Evolutionary conservation across 2,797 vertebrate genomes (phyloP), one percentile per base, ranked within the genome.

Genomic region (Poecilia wingei): DNA sequence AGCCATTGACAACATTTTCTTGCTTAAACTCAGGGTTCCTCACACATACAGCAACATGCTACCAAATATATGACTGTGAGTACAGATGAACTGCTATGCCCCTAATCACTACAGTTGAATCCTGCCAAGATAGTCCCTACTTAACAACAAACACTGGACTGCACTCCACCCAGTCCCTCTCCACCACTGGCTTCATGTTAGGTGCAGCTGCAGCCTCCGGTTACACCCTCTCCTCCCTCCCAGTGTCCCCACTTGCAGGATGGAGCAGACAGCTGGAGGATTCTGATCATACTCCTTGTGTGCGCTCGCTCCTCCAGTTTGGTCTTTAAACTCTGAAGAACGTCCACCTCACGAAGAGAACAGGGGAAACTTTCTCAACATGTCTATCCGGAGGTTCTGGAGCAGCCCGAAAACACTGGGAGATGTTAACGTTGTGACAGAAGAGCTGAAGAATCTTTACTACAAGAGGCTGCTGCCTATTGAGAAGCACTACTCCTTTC

Each of bases 401-500:
- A 96, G 95, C 95, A 91, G 92, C 46, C 93, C 87, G 9, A 96
- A 97, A 94, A 91, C 87, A 70, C 87, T 94, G 0, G 96, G 95
- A 86, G 95, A 96, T 36, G 93, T 97, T 80, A 95, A 90, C 33
- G 91, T 96, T 0, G 96, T 98, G 74, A 97, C 96, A 4, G 95
- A 97, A 72, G 95, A 96, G 64, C 94, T 98, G 79, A 97, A 96
- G 89, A 95, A 92, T 78, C 93, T 98, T 76, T 98, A 98, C 86
- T 94, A 93, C 61, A 94, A 93, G 73, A 96, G 97, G 79, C 92
- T 98, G 57, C 86, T 97, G 51, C 97, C 97, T 0, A 92, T 97
- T 59, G 97, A 98, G 83, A 97, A 97, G 28, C 91, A 96, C 16
- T 97, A 96, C 69, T 92, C 93, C 1, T 98, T 98, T 61, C 96